These are phyloP conservation scores for Sweltsa coloradensis DNA, from an alignment of 1,140 invertebrate genomes.

Conservation along the genomic window DNA sequence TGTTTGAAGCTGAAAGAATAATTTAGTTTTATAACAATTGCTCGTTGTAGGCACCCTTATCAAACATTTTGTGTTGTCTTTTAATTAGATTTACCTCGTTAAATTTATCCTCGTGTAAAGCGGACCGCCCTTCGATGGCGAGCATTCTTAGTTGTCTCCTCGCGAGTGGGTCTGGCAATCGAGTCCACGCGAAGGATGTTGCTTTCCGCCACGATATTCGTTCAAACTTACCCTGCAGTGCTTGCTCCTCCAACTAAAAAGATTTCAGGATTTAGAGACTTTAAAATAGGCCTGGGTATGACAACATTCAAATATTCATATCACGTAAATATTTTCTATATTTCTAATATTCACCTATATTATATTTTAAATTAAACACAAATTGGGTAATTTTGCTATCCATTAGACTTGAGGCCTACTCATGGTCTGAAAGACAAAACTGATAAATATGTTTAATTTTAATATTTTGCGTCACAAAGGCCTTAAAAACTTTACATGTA, in stretches of 20 bases:
- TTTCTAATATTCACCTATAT: no score
- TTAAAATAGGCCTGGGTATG: no score
- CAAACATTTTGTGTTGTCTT: not conserved
- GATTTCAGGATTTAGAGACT: no score
- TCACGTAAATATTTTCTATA: no score
- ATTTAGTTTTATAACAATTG: not conserved
- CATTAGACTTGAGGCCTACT: no score
- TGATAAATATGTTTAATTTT: no score
- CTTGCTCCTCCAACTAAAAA: slow-evolving; percentile 46
- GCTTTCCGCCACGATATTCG: slow-evolving; percentile 59
- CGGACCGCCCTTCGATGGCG: slow-evolving; percentile 52
- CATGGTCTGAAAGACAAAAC: no score
- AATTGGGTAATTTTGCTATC: no score
- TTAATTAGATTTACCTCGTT: slow-evolving; percentile 42
- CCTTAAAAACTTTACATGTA: no score
- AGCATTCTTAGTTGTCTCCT: slow-evolving; percentile 59
- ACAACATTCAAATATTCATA: no score
- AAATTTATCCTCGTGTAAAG: slow-evolving; percentile 60
- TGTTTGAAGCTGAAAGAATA: slow-evolving; percentile 46
- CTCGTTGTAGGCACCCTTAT: not conserved
- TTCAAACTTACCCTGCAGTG: slow-evolving; percentile 56
- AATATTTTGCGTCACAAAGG: no score
- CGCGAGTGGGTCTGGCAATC: slow-evolving; percentile 49
- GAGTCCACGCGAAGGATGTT: slow-evolving; percentile 48
- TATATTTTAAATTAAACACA: no score